Base-by-base conservation (phyloP, 1,140 invertebrate genomes). In the Harlomillsia oculata region DNA sequence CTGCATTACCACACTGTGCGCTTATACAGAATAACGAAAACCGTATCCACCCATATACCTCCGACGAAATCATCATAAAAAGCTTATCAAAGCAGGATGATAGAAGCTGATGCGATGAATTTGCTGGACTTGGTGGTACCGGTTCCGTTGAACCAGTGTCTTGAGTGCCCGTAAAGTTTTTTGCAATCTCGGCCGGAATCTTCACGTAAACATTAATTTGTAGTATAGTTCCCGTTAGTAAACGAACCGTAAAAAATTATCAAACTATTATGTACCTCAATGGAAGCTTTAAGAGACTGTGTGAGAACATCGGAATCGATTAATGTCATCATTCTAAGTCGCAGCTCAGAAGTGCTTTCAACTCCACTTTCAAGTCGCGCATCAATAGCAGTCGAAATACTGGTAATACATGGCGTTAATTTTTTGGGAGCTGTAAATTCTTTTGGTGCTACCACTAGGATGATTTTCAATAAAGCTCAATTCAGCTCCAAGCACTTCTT, bases 401-500 rank as follows among this genome's bases (percentile, higher is more conserved):
- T 66, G 23, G 48, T 55, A 18, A 58, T 60, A 30, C 55, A 62
- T 23, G 60, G 60, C 0, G 52, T 36, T 11, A 58, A 32, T 26
- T 59, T 58, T 20, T 55, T 58, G 9, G 50, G 30, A 36, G 41
- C 37, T 39, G 29, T 26, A 23, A 20, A 18, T 34, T 28, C 37
- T 32, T 51, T 58, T 13, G 13, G 32, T 37, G 13, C 11, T 44
- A 16, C 28, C 29, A 40, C 40, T 43, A 16, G 32, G 39, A 23
- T 29, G 48, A 44, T 36, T 49, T n/a, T 48, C 44, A 3, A 23
- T 32, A 29, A 58, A 58, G 23, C 28, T 36, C 14, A 58, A 54
- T 13, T 54, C n/a, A n/a, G n/a, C 50, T 14, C 36, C 39, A 1
- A 49, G 25, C 4, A 56, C 32, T 50, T 83, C 82, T 62, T 84